These are phyloP conservation scores for Poecilia velifera DNA, from an alignment of 2,797 vertebrate genomes.

Conservation along the genomic window DNA sequence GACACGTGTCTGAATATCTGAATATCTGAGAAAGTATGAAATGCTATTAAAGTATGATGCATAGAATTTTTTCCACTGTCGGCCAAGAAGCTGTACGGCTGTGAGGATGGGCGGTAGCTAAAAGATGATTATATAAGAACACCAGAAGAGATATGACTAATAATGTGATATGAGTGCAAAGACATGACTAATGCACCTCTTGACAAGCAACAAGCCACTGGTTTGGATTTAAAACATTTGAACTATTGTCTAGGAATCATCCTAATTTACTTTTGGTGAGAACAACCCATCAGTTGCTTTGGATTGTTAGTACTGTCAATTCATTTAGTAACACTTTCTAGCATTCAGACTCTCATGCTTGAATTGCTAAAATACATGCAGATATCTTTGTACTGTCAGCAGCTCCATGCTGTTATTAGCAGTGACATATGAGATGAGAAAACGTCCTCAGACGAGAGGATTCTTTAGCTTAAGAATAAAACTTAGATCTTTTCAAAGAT, in stretches of 20 bases:
- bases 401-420: conserved; percentile 18
- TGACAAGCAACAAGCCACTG: conserved; percentile 28
- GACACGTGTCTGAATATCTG: neutral
- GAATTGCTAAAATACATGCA: conserved; percentile 32
- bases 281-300: neutral
- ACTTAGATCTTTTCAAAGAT: neutral
- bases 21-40: neutral
- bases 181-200: conserved; percentile 47
- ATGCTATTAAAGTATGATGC: neutral
- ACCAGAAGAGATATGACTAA: conserved; percentile 56
- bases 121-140: conserved; percentile 53
- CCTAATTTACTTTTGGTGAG: conserved; percentile 43
- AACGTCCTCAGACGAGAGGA: conserved; percentile 13
- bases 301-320: neutral
- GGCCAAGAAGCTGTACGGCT: conserved; percentile 23
- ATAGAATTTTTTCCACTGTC: conserved; percentile 22
- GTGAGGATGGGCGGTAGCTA: conserved; percentile 33
- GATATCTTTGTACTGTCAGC: conserved; percentile 27
- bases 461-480: conserved; percentile 16
- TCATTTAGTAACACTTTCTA: conserved; percentile 25
- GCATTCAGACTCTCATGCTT: conserved; percentile 21
- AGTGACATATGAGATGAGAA: conserved; percentile 7
- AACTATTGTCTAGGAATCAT: conserved; percentile 33
- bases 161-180: conserved; percentile 48
- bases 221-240: conserved; percentile 21